Base-by-base conservation (phyloP, 1,140 invertebrate species). In the Eueides isabella region DNA sequence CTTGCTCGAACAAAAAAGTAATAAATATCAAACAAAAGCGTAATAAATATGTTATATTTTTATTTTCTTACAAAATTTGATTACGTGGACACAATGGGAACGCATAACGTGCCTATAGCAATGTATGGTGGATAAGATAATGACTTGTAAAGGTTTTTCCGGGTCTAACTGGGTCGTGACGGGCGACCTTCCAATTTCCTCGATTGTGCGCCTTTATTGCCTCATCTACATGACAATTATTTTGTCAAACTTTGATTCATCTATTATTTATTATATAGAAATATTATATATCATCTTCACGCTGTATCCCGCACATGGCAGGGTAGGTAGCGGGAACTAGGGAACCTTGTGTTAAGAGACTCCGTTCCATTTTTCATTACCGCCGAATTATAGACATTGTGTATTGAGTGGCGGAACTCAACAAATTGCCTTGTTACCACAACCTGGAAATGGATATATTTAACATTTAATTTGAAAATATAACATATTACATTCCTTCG, bases 151-250 rank as follows among this genome's bases (percentile, higher is more conserved):
- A 68, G 66, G 66, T 68, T 68, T 35, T 41, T 30, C 38, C 66
- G 66, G 66, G 66, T 55, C 48, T 55, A 55, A 55, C 44, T 33
- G 62, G 63, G 29, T 64, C 41, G 63, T 55, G 48, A 55, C 48
- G 29, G 26, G 41, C 63, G 63, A 72, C 64, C 71, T 66, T 61
- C 64, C 71, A 72, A 55, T 55, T 79, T 78, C 72, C 74, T 71
- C 68, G 30, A 79, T 80, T 71, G 72, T 78, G 55, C 44, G 48
- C 35, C 69, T 55, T 72, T 75, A 76, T 75, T 76, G 68, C 67
- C 38, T 65, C 67, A 70, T 77, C 75, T 77, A 71, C 71, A 62
- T 70, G 67, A 75, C 61, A 71, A 71, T 68, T 35, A 68, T 73
- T 62, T 63, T 63, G 5, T 29, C 61, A 29, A 63, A 63, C 61